Evolutionary conservation across 2,888 invertebrate species (phyloP).

Genomic region (Litoditis marina): DNA sequence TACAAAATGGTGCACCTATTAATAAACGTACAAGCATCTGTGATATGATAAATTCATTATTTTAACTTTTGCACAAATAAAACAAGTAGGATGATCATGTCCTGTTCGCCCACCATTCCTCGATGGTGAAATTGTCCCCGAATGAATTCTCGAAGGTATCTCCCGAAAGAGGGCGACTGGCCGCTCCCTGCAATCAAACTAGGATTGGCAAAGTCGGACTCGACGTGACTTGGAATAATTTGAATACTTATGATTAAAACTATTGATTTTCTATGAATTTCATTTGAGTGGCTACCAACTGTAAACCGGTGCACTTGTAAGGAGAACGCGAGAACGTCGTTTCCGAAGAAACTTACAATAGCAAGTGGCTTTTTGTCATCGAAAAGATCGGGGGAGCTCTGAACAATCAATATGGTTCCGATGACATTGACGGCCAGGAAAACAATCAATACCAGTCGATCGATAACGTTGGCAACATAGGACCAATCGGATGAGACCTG

Average conservation of each 20-base stretch:
- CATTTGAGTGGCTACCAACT: neutral
- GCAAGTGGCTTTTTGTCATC: constrained; percentile 48
- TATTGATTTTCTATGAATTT: too few relatives aligned
- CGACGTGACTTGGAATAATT: too few relatives aligned
- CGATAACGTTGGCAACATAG: constrained; percentile 60
- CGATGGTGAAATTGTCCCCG: constrained; percentile 42
- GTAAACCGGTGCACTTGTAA: too few relatives aligned
- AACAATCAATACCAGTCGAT: constrained; percentile 55
- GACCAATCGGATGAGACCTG: constrained; percentile 60
- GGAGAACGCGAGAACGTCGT: too few relatives aligned
- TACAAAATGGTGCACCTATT: too few relatives aligned
- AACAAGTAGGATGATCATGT: too few relatives aligned
- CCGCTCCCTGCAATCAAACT: constrained; percentile 18
- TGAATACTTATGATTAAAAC: too few relatives aligned
- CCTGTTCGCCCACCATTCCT: constrained; percentile 39
- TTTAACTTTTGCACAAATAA: too few relatives aligned
- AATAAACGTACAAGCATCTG: too few relatives aligned
- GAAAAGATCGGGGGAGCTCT: constrained; percentile 49
- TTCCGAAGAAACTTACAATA: constrained; percentile 28
- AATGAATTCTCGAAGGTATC: constrained; percentile 45
- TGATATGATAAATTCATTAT: too few relatives aligned
- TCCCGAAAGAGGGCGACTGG: constrained; percentile 32
- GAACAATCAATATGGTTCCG: constrained; percentile 53
- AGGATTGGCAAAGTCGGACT: neutral
- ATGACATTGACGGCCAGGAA: constrained; percentile 50